Percentiles rank a stretch among this genome's conserved stretches.
Conservation (phyloP, 2,888 invertebrate genomes). For the Nipponacmea schrenckii region DNA sequence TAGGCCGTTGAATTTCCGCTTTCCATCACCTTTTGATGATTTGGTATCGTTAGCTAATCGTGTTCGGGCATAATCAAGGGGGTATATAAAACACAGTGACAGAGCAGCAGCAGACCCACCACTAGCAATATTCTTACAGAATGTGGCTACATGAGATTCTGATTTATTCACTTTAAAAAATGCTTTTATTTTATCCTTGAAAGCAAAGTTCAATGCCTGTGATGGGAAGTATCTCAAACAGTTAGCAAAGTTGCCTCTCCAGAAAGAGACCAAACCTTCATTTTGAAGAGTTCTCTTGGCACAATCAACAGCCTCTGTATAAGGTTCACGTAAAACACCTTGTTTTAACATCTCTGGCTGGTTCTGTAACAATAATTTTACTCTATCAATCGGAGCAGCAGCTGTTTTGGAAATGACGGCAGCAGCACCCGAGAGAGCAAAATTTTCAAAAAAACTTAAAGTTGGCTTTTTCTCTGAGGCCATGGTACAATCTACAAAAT, state of each 20-base stretch:
- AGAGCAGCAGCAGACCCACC: conserved; percentile 68
- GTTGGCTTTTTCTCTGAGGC: too few species aligned
- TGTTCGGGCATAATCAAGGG: conserved; percentile 67
- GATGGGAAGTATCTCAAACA: conserved; percentile 79
- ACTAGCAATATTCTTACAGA: conserved; percentile 80
- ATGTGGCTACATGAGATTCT: conserved; percentile 59
- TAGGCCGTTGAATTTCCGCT: conserved; percentile 91
- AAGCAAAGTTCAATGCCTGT: conserved; percentile 70
- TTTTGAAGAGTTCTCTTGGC: conserved; percentile 59
- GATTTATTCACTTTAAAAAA: conserved; percentile 73
- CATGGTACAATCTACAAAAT: too few species aligned
- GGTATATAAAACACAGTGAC: conserved; percentile 68
- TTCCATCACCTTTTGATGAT: conserved; percentile 62
- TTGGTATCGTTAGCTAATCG: conserved; percentile 68
- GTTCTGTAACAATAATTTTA: conserved; percentile 68
- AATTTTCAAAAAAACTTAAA: conserved; percentile 65
- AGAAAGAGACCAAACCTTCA: conserved; percentile 75
- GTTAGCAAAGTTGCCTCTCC: conserved; percentile 95
- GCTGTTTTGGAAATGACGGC: conserved; percentile 68
- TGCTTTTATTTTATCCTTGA: conserved; percentile 86
- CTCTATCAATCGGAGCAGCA: conserved; percentile 68
- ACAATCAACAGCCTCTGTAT: conserved; percentile 80
- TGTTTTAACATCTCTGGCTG: conserved; percentile 67
- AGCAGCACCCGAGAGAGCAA: conserved; percentile 66
- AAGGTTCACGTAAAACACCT: conserved; percentile 78